Conservation (phyloP, 2,113 vertebrate species). For the Cairina moschata region DNA sequence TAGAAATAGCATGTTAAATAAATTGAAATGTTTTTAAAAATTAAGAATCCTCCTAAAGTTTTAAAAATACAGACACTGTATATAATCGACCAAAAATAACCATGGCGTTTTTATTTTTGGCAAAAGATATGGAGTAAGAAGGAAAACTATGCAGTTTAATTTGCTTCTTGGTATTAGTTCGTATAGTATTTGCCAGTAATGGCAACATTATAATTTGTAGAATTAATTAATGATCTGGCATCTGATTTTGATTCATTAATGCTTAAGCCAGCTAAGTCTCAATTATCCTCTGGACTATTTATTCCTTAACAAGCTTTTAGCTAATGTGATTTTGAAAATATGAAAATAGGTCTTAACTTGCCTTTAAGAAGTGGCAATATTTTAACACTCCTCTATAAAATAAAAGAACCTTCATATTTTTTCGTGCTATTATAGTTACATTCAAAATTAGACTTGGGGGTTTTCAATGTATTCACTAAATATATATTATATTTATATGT, state of each 20-base stretch:
- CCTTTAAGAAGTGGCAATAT: slow-evolving; percentile 45
- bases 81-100: neutral
- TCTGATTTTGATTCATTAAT: slow-evolving; percentile 77
- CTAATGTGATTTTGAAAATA: slow-evolving; percentile 72
- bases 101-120: slow-evolving; percentile 13
- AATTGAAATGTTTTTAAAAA: neutral
- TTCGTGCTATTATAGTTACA: slow-evolving; percentile 1
- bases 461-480: slow-evolving; percentile 37
- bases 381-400: slow-evolving; percentile 35
- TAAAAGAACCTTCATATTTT: slow-evolving; percentile 10
- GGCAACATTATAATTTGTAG: slow-evolving; percentile 73
- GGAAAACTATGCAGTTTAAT: slow-evolving; percentile 48
- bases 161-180: slow-evolving; percentile 61
- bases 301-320: slow-evolving; percentile 75
- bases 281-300: slow-evolving; percentile 74
- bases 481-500: slow-evolving; percentile 53
- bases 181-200: slow-evolving; percentile 53
- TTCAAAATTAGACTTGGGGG: slow-evolving; percentile 30
- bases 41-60: neutral
- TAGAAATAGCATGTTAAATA: slow-evolving; percentile 26
- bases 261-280: slow-evolving; percentile 74
- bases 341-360: slow-evolving; percentile 65
- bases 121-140: neutral
- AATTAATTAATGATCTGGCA: slow-evolving; percentile 77
- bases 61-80: neutral